Conservation (phyloP, 2,113 vertebrate species). For the Indicator indicator region DNA sequence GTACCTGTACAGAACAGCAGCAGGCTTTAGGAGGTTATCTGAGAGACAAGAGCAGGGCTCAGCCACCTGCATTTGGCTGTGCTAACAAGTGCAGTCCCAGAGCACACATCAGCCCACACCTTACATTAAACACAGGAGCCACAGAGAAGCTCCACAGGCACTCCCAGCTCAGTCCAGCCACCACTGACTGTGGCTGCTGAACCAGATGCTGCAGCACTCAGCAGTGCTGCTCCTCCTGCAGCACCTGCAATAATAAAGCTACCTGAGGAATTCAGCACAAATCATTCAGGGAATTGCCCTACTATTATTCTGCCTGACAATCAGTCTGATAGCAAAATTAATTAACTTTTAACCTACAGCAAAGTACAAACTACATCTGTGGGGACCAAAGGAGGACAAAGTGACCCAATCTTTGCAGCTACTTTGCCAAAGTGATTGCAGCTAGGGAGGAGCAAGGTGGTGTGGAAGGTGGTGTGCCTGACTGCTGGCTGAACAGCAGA, state of each 20-base stretch:
- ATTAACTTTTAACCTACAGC: constrained; percentile 66
- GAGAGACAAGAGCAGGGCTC: neutral
- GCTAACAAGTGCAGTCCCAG: neutral
- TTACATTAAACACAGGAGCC: neutral
- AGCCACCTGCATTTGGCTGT: neutral
- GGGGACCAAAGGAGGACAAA: constrained; percentile 50
- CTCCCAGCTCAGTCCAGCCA: constrained; percentile 7
- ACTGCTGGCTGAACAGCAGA: neutral
- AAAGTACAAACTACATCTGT: constrained; percentile 32
- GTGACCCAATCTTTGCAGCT: constrained; percentile 59
- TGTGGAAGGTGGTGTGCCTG: neutral
- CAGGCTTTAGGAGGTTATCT: neutral
- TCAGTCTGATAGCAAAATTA: constrained; percentile 66
- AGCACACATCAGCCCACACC: neutral
- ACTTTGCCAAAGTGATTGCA: constrained; percentile 41
- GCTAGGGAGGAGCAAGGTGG: constrained; percentile 6
- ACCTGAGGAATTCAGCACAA: constrained; percentile 28
- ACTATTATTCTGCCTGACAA: constrained; percentile 63
- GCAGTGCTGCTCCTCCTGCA: constrained; percentile 14
- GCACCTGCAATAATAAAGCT: constrained; percentile 18
- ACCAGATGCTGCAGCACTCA: neutral
- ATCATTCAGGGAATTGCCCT: constrained; percentile 60
- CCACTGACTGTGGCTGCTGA: neutral
- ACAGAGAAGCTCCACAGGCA: neutral
- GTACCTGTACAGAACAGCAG: fast-evolving